Evolutionary conservation across 2,113 vertebrate genomes (phyloP), one percentile per base, ranked within the genome.

Genomic region (Axis porcinus): DNA sequence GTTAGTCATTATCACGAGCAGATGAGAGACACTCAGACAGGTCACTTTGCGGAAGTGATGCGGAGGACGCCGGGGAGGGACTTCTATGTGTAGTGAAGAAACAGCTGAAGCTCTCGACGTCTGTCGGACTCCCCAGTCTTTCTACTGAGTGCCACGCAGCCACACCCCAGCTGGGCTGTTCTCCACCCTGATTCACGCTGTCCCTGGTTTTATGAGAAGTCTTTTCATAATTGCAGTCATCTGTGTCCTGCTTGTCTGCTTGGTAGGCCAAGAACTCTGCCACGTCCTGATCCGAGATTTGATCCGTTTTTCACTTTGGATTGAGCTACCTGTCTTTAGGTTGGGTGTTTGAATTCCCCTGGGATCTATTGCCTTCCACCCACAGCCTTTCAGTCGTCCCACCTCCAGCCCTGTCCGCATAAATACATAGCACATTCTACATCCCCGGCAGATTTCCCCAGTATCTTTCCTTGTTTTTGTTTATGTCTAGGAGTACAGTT

Each of bases 151-250:
- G 9, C 70, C 10, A 4, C 50, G 52, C 58, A 89, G 40, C 45
- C 55, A 74, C 28, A 58, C 40, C 55, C 52, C 78, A n/a, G 64
- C 11, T 17, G 88, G 81, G 25, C 76, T 86, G 8, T 74, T 57
- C 28, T 97, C 78, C 0, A 2, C 45, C 58, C 91, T 74, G 11
- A 47, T 55, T 89, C 79, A 25, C 23, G 28, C 43, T 57, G n/a
- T 83, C 27, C 54, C 70, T 91, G 89, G 40, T 58, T 91, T 96
- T 84, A 84, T 74, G 82, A 92, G 97, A 96, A 64, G 15, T 57
- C 47, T 86, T 89, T 93, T 76, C n/a, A 33, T 96, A 85, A 96
- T 93, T 86, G 4, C 9, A 87, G 6, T 91, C 84, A 55, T 94
- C 30, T 96, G 86, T 89, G 55, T 55, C 45, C 70, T 79, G 28